Percentiles rank a stretch among this genome's conserved stretches.
Evolutionary conservation across 2,113 vertebrate genomes (phyloP).

Genomic region (Grus americana): DNA sequence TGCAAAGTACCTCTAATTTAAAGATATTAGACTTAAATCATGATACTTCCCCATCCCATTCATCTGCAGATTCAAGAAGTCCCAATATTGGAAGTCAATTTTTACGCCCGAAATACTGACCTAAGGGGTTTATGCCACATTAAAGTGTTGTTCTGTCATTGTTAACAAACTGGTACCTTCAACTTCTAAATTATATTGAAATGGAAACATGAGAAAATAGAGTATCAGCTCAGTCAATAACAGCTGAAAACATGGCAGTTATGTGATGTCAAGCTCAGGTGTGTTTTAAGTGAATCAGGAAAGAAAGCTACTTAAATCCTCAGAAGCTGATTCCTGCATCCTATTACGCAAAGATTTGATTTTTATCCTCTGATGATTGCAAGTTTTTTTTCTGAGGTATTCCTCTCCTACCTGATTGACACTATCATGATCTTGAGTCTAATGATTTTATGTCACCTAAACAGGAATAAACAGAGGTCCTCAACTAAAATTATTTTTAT

Average conservation of each 20-base stretch:
- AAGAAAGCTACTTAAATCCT: not conserved
- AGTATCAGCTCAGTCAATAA: not conserved
- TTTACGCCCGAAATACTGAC: not conserved
- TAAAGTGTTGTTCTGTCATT: not conserved
- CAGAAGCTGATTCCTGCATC: not conserved
- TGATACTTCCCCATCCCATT: not conserved
- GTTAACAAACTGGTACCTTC: not conserved
- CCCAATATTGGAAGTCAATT: not conserved
- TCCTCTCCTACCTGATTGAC: not conserved
- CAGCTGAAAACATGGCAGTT: not conserved
- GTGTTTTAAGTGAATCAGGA: not conserved
- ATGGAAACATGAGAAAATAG: not conserved
- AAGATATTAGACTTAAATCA: not conserved
- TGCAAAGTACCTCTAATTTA: not conserved
- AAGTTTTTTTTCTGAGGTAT: not conserved
- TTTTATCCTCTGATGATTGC: not conserved
- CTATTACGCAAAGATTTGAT: not conserved
- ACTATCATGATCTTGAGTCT: not conserved
- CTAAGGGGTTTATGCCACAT: not conserved
- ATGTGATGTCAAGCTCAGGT: not conserved
- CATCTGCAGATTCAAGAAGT: not conserved
- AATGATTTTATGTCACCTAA: not conserved
- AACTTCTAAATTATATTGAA: not conserved
- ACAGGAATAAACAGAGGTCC: conserved; percentile 15
- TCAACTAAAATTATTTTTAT: not conserved